Evolutionary conservation across 2,888 invertebrate species (phyloP), one percentile per base, ranked within the genome.

Genomic region (Cryptus armator): DNA sequence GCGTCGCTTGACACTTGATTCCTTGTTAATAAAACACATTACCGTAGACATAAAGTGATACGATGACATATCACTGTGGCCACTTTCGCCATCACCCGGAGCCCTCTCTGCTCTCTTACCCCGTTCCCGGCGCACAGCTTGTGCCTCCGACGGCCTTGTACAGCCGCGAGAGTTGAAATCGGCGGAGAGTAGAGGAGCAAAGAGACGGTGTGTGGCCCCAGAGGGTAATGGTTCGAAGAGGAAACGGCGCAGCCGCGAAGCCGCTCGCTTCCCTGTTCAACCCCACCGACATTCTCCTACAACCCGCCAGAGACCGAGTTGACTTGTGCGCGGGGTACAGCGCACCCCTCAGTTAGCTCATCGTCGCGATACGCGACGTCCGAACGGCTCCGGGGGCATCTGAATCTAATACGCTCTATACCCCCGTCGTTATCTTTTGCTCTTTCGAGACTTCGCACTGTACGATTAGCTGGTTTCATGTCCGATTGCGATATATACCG

Each of bases 221-320:
- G 80, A 87, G 84, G 88, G 88, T 89, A 90, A 90, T 88, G 88
- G 90, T 90, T 90, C 90, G 90, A 89, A 90, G 89, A 88, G 90
- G 70, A 89, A 88, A 90, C 88, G 83, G 91, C 92, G 92, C 92
- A 92, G 91, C 87, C 91, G 92, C 92, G 86, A 87, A 88, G 89
- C 88, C 90, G 88, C 88, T 78, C 88, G 87, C 88, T 88, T 87
- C 87, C 59, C 85, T 83, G 78, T 74, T 76, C 86, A 85, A 67
- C 86, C 81, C 85, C 85, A 81, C 86, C 86, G 81, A 77, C 77
- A 74, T 77, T 84, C 75, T 82, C 74, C 83, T 80, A 62, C 82
- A 79, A 67, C 71, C 82, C 78, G 68, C 83, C 84, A 84, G 86
- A 87, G 86, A 87, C 83, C 75, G 87, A 90, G 91, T 91, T 87